Evolutionary conservation across 2,797 vertebrate genomes (phyloP), one percentile per base, ranked within the genome.

Genomic region (Manis javanica): DNA sequence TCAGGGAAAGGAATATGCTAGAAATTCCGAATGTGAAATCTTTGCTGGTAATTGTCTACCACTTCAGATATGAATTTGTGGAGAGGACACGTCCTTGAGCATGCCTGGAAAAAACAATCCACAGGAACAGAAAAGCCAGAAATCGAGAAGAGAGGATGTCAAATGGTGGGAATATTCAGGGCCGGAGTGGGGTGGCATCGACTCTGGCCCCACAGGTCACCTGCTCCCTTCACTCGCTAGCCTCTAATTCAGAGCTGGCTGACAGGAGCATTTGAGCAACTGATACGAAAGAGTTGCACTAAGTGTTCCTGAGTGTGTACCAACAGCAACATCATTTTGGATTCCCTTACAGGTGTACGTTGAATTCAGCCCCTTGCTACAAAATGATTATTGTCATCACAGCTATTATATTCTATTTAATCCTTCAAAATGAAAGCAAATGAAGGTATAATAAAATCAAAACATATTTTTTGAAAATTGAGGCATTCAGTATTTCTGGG

Each of bases 391-490:
- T 85, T 46, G 23, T 93, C 74, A 69, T 77, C 86, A 19, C 23
- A 19, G 3, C 71, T 72, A 72, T 79, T 86, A 88, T 53, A 69
- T 77, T 96, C 94, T 55, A 75, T 92, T 94, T 91, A 96, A 87
- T 95, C 87, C 87, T 98, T 95, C 68, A 79, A 82, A 94, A 75
- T 29, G 86, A 92, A 96, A 96, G 92, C 37, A 77, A 95, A 95
- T 24, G 72, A 77, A 96, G 74, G 77, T 68, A 71, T 24, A 26
- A 81, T 69, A 85, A 97, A 97, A 94, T 95, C 88, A 90, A 92
- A 97, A 85, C 88, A 55, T 59, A 77, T 97, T 97, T 98, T 98
- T 98, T 84, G 98, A 97, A 97, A 98, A 98, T 68, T 31, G 77
- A 98, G 91, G 87, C 87, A 92, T 96, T 97, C 93, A 85, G 90